Conservation (phyloP, 2,888 invertebrate genomes). For the Ichneumon xanthorius region DNA sequence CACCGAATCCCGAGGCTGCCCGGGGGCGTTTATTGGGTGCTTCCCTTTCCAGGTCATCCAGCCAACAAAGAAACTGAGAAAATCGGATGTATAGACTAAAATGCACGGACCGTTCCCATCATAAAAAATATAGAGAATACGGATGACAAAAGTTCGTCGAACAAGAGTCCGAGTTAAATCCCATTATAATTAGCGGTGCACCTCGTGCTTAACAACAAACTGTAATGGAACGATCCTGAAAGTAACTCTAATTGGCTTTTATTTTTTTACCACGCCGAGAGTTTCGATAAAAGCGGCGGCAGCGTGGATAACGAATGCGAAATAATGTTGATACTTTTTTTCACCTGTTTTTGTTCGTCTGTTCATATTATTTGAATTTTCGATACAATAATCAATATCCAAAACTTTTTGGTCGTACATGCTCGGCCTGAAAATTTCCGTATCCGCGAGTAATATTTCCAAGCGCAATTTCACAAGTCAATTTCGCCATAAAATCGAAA, state of each 20-base stretch:
- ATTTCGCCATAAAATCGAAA: constrained; percentile 15
- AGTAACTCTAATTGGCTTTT: too few relatives aligned
- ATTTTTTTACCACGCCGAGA: too few relatives aligned
- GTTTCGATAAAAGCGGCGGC: too few relatives aligned
- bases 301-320: too few relatives aligned
- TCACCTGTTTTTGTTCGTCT: too few relatives aligned
- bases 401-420: neutral
- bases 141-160: too few relatives aligned
- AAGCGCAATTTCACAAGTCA: constrained; percentile 3
- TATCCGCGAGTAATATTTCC: constrained; percentile 16
- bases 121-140: neutral
- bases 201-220: neutral
- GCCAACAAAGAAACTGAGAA: constrained; percentile 9
- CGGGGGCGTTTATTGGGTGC: neutral
- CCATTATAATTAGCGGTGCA: neutral
- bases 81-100: neutral
- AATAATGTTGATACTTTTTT: too few relatives aligned
- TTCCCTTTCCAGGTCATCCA: neutral
- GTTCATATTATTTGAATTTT: too few relatives aligned
- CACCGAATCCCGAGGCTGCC: neutral
- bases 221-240: too few relatives aligned
- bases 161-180: too few relatives aligned
- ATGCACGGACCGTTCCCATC: neutral
- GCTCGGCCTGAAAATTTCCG: neutral
- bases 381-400: neutral